Percentiles rank a stretch among this genome's conserved stretches.
phyloP scores from a whole-genome alignment of 2,888 invertebrate species.

The Acanthosoma haemorrhoidale region DNA sequence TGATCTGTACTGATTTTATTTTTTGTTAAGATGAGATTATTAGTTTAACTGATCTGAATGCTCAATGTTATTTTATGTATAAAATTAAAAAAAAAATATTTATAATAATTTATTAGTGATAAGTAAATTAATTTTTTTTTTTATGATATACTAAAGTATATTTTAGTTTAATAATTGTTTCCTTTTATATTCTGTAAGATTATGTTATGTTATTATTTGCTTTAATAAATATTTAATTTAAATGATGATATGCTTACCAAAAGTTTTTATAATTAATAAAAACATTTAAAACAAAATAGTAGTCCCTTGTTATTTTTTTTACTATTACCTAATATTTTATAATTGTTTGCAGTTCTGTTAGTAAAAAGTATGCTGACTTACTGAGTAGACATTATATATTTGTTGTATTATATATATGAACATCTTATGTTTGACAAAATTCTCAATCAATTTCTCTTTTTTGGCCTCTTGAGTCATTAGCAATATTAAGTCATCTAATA shows the following conservation, averaged over 20 bases:
- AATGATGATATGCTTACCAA: background rate
- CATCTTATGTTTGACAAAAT: too few relatives aligned
- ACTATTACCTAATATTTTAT: background rate
- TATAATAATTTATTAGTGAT: background rate
- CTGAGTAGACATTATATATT: too few relatives aligned
- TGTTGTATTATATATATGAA: too few relatives aligned
- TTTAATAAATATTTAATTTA: background rate
- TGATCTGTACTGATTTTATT: background rate
- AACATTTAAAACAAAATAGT: background rate
- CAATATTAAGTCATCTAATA: too few relatives aligned
- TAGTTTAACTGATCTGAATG: background rate
- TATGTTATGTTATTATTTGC: background rate
- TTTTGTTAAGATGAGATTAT: background rate
- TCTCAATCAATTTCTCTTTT: too few relatives aligned
- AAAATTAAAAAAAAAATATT: background rate
- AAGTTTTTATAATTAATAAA: background rate
- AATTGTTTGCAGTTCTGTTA: too few relatives aligned
- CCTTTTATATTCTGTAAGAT: background rate
- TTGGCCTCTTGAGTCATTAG: too few relatives aligned
- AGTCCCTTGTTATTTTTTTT: background rate
- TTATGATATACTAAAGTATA: background rate
- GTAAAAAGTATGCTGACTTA: too few relatives aligned
- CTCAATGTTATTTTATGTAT: slow-evolving; percentile 18
- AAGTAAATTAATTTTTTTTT: slow-evolving; percentile 6
- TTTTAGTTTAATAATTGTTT: background rate